Base-by-base conservation (phyloP, 2,888 invertebrate species). In the Phytoseiulus persimilis region DNA sequence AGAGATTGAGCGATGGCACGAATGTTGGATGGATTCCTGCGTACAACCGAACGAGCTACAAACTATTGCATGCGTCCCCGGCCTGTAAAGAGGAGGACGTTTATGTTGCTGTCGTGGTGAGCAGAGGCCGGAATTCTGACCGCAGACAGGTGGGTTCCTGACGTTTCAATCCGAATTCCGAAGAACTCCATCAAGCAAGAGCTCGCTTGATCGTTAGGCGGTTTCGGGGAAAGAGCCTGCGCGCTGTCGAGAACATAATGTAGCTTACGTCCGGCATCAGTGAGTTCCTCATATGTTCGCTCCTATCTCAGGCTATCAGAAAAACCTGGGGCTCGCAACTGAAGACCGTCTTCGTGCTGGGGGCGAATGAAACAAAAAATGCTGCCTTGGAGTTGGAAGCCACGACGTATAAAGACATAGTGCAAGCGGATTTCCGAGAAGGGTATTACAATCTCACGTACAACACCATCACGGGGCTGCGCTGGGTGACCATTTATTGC, bases 251-350 rank as follows among this genome's bases (percentile, higher is more conserved):
- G n/a, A n/a, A n/a, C n/a, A n/a, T n/a, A n/a, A n/a, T n/a, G n/a
- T n/a, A n/a, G n/a, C n/a, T n/a, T n/a, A n/a, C n/a, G n/a, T n/a
- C n/a, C n/a, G n/a, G n/a, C n/a, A n/a, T n/a, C n/a, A n/a, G n/a
- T n/a, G n/a, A n/a, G n/a, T n/a, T n/a, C n/a, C n/a, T n/a, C n/a
- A n/a, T n/a, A n/a, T n/a, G n/a, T n/a, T n/a, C n/a, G n/a, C n/a
- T 84, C 31, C 84, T 18, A 1, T 31, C 39, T 33, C 32, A 84
- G 87, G 87, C 33, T 2, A 87, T 87, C 18, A n/a, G 87, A 32
- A 87, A 87, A n/a, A 87, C 87, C 23, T 87, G 87, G 87, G 87
- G 87, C 32, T 87, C 87, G 6, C 39, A 87, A 31, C 87, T 87
- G n/a, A 87, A 87, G 32, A 87, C 87, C 28, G 87, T 87, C 5